Evolutionary conservation across 2,888 invertebrate species (phyloP), one percentile per base, ranked within the genome.

Genomic region (Scrobipalpa costella): DNA sequence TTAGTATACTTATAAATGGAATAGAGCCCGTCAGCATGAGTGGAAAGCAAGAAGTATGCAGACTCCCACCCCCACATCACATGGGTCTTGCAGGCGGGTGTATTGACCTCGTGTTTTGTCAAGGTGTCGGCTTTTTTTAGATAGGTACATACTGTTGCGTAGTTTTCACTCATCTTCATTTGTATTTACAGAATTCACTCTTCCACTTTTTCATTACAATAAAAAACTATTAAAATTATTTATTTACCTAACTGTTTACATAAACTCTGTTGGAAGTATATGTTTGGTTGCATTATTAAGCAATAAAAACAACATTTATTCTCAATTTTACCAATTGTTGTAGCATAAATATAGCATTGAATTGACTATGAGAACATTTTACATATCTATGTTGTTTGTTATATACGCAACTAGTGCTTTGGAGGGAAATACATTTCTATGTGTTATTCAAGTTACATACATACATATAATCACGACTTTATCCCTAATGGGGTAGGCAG

Each of bases 61-160:
- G 55, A 38, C 49, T 44, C 34, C 55, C 80, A 78, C 81, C 77
- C 78, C 81, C 78, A 81, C 83, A 88, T 89, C 90, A 89, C 90
- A 90, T 90, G 90, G 85, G 79, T 87, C 80, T 85, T 80, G 80
- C 81, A 80, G 83, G 82, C 79, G 88, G 88, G 91, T 90, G 90
- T 91, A 91, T 89, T 91, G 90, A 90, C 90, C 91, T 91, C 90
- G 89, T 90, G 90, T 90, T 90, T 90, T 90, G 90, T 90, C 90
- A 91, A 91, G 90, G 90, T 90, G 90, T 90, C 90, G 84, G 89
- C 88, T 88, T 90, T 90, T 88, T 90, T 90, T 90, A 90, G 88
- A 89, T 88, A 83, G 82, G 81, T 88, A 86, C 83, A 88, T 84
- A 86, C 84, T 83, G 81, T 83, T 84, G 86, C 85, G 84, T 85